Base-by-base conservation (phyloP, 2,113 vertebrate species). In the Hippocampus comes region DNA sequence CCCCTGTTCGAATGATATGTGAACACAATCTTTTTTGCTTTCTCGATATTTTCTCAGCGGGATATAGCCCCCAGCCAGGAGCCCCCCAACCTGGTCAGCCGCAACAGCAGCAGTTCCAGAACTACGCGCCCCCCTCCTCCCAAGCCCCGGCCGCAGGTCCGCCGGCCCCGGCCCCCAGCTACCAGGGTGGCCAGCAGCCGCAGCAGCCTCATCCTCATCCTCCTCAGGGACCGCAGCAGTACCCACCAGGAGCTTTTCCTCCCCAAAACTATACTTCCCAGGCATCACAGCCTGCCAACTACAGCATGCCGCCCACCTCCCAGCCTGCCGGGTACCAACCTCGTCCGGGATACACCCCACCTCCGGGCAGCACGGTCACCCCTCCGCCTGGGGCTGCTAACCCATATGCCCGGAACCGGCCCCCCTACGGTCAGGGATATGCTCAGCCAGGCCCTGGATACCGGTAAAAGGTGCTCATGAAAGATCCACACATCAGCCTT, bases 401-500 rank as follows among this genome's bases (percentile, higher is more conserved):
- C 90, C 97, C 97, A 0, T 98, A 95, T 0, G 94, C 96, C 75
- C 96, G 96, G 57, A 97, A 93, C 84, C 96, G 96, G 1, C 95
- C 94, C 1, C 93, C 95, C 38, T 99, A 95, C 12, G 93, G 94
- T 68, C 95, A 95, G 91, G 95, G 96, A 64, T 99, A 99, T 71
- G 74, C 96, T 80, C 97, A 99, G 66, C 96, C 97, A 0, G 97
- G 97, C 41, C 97, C 97, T 0, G 97, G 97, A 43, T 99, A 99
- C 90, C 96, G 95, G 91, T 99, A 99, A 95, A 85, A 78, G 48
- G 71, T 56, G 70, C 70, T 34, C 27, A 41, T 6, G 41, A 73
- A 34, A 71, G 64, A 75, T 79, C 63, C 49, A 17, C 20, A 20
- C 17, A 9, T 9, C 20, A 12, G 21, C 49, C 51, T 46, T 11